Evolutionary conservation across 2,797 vertebrate genomes (phyloP).

Genomic region (Malacoctenus gilli): DNA sequence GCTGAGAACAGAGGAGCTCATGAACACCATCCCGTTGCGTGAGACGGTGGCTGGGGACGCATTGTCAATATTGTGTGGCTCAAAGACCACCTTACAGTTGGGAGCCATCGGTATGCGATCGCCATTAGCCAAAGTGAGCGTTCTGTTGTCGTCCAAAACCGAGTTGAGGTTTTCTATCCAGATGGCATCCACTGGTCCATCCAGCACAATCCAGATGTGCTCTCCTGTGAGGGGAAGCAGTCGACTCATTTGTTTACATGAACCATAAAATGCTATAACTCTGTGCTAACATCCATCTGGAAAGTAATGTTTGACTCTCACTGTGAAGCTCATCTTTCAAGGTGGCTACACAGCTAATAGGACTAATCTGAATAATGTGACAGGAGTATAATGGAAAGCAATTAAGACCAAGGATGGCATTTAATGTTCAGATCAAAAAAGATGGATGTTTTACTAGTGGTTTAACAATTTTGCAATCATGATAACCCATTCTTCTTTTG

Average conservation of each 20-base stretch:
- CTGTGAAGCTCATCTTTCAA: too few species aligned
- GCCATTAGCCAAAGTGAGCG: conserved; percentile 93
- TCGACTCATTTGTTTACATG: conserved; percentile 3
- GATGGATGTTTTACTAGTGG: too few species aligned
- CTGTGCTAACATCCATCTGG: background rate
- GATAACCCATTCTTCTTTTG: too few species aligned
- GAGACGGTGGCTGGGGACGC: conserved; percentile 97
- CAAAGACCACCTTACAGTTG: conserved; percentile 95
- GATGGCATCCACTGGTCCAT: conserved; percentile 97
- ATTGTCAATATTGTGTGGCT: conserved; percentile 97
- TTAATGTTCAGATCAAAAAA: too few species aligned
- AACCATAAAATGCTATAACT: background rate
- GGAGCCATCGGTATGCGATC: conserved; percentile 97
- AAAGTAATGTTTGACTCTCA: background rate
- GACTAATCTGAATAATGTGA: too few species aligned
- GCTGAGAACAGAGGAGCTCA: conserved; percentile 94
- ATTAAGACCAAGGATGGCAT: too few species aligned
- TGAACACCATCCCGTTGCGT: conserved; percentile 98
- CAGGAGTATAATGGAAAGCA: too few species aligned
- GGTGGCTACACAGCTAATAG: too few species aligned
- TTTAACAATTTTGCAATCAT: too few species aligned
- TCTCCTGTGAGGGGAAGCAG: conserved; percentile 81
- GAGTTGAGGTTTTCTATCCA: conserved; percentile 99
- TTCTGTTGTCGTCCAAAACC: conserved; percentile 96
- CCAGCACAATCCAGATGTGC: conserved; percentile 96